phyloP scores from a whole-genome alignment of 2,888 invertebrate species.

The Hemicrepidius hirtus region DNA sequence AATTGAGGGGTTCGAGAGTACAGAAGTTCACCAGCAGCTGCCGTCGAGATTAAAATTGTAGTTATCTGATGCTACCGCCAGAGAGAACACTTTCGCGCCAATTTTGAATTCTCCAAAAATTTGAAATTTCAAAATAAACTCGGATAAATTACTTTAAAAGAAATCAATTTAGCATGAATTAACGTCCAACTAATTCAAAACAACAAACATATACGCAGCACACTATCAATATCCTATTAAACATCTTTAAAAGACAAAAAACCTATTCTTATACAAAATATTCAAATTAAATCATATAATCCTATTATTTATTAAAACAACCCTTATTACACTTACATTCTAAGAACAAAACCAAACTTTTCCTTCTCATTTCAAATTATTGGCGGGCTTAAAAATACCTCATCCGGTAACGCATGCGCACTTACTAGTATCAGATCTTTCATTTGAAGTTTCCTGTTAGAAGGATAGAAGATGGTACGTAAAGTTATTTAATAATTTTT shows the following conservation, averaged over 20 bases:
- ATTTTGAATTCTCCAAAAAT: constrained; percentile 25
- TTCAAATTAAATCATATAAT: no score
- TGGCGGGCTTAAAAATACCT: background rate
- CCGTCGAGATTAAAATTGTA: constrained; percentile 64
- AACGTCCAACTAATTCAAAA: background rate
- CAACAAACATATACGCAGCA: background rate
- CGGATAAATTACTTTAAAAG: background rate
- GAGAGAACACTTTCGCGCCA: constrained; percentile 57
- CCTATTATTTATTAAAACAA: no score
- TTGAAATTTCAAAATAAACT: background rate
- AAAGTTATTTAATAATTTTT: background rate
- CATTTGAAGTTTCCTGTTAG: constrained; percentile 18
- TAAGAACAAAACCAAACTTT: no score
- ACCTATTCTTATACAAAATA: no score
- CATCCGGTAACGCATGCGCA: constrained; percentile 15
- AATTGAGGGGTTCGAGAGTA: constrained; percentile 83
- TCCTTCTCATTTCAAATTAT: background rate
- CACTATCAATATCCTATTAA: no score
- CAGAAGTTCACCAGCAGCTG: constrained; percentile 67
- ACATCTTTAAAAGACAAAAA: no score
- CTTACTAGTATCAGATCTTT: background rate
- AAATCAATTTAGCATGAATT: background rate
- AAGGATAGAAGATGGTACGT: constrained; percentile 18
- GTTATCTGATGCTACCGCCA: constrained; percentile 67
- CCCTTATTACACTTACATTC: no score